Conservation (phyloP, 92 coral and sea anemone species). For the Epizoanthus ramosus region DNA sequence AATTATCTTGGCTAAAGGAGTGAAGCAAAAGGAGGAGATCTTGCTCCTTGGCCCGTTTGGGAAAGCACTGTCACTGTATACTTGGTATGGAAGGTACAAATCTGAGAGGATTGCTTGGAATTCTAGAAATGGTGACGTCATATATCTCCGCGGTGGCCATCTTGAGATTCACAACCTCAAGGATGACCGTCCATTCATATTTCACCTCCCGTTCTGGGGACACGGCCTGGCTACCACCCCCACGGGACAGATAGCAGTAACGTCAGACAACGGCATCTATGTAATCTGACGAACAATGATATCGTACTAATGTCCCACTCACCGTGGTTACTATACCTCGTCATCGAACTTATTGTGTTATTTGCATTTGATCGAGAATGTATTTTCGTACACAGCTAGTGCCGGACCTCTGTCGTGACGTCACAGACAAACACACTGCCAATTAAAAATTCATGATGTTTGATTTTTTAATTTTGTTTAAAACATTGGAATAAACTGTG, state of each 20-base stretch:
- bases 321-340: no score
- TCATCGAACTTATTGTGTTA: no score
- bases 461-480: no score
- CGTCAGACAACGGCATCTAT: neutral
- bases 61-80: conserved; percentile 4
- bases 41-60: conserved; percentile 18
- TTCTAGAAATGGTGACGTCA: conserved; percentile 19
- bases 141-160: neutral
- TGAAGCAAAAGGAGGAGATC: neutral
- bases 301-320: no score
- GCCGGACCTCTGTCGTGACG: no score
- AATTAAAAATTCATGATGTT: no score
- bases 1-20: neutral
- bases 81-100: no score
- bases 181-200: neutral
- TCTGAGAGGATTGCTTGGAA: conserved; percentile 11
- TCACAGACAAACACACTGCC: no score
- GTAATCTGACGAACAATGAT: neutral
- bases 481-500: no score
- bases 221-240: neutral
- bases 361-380: no score
- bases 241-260: conserved; percentile 10
- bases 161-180: neutral
- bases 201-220: neutral
- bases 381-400: no score